Evolutionary conservation across 1,140 invertebrate genomes (phyloP).

Genomic region (Aphelenchoides fujianensis): DNA sequence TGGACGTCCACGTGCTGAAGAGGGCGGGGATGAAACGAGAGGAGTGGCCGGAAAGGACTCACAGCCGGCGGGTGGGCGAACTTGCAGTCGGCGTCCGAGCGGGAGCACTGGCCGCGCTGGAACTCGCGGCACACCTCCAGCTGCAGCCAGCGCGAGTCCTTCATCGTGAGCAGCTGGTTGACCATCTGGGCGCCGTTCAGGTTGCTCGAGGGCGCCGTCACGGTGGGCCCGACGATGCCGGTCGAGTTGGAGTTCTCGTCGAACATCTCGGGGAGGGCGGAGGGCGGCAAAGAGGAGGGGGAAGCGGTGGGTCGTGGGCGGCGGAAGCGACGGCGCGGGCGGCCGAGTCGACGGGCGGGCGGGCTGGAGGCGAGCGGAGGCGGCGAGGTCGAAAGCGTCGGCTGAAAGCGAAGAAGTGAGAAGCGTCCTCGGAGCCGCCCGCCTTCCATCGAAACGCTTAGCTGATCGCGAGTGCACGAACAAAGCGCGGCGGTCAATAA

Average conservation of each 20-base stretch:
- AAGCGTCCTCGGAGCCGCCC: no score
- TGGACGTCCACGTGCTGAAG: conserved; percentile 98
- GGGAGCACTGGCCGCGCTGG: conserved; percentile 97
- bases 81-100: conserved; percentile 98
- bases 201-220: conserved; percentile 3
- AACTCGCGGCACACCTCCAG: conserved; percentile 99
- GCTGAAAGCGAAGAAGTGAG: no score
- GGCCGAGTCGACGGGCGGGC: background rate
- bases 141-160: conserved; percentile 98
- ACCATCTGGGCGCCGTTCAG: conserved; percentile 51
- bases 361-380: no score
- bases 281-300: background rate
- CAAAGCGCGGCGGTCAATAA: no score
- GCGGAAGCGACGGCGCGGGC: background rate
- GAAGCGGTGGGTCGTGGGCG: background rate
- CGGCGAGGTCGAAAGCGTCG: no score
- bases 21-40: conserved; percentile 73
- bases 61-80: conserved; percentile 92
- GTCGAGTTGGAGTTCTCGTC: conserved; percentile 48
- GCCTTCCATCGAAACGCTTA: no score
- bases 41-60: background rate
- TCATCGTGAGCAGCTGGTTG: conserved; percentile 91
- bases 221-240: conserved; percentile 17
- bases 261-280: conserved; percentile 32
- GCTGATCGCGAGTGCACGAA: no score